Conservation (phyloP, 2,113 vertebrate species). For the Grallaria varia region DNA sequence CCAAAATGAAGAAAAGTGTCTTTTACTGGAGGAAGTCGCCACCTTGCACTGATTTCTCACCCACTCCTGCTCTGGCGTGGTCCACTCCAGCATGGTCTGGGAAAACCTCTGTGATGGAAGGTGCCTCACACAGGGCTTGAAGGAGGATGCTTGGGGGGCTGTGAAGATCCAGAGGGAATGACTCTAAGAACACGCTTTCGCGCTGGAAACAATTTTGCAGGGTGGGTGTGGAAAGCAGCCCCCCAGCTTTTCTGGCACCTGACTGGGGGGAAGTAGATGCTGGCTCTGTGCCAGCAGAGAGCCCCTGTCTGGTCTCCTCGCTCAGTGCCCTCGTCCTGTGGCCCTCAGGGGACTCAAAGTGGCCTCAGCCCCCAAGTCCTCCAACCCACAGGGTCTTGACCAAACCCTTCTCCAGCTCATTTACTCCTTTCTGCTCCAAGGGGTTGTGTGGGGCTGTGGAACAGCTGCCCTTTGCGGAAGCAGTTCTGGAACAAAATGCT, state of each 20-base stretch:
- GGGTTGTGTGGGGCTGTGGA: neutral
- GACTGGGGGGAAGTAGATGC: neutral
- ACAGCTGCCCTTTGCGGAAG: neutral
- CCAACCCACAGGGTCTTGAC: neutral
- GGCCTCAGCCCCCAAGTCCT: neutral
- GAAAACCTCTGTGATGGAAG: rapidly evolving
- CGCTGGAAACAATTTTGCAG: neutral
- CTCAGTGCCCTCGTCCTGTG: rapidly evolving
- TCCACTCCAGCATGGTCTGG: rapidly evolving
- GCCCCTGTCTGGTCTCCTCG: rapidly evolving
- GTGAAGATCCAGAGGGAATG: rapidly evolving
- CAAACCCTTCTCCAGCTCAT: neutral
- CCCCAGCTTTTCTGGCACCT: neutral
- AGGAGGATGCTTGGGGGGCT: neutral
- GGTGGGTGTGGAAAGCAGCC: rapidly evolving
- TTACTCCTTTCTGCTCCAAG: neutral
- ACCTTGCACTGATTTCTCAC: neutral
- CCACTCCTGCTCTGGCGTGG: rapidly evolving
- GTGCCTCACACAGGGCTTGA: rapidly evolving
- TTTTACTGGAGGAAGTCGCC: neutral
- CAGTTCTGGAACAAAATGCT: neutral
- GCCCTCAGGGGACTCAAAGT: rapidly evolving
- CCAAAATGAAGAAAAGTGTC: neutral
- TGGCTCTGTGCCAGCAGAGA: neutral
- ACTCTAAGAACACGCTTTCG: rapidly evolving